Base-by-base conservation (phyloP, 2,888 invertebrate genomes). In the Lysandra coridon region DNA sequence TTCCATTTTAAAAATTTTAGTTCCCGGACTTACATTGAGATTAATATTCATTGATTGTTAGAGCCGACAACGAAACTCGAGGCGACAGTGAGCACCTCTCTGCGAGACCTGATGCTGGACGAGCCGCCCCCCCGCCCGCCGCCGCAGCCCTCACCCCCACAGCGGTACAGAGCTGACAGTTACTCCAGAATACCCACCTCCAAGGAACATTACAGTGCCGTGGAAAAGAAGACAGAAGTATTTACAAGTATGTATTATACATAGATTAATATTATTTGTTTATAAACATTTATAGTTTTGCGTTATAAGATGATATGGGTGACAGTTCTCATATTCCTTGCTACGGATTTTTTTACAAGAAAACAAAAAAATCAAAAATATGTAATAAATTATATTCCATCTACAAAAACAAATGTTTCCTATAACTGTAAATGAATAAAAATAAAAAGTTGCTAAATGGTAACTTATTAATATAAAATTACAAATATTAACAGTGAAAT, bases 181-280 rank as follows among this genome's bases (percentile, higher is more conserved):
- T 87, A 86, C 85, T 92, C 93, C 1, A 87, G 92, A 57, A 92
- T 92, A 82, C 92, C 92, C 78, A 92, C 91, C 76, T 60, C 79
- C 87, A 90, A 91, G 81, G 91, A 91, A 81, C 88, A 90, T 81
- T 90, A 90, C 79, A 80, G 83, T 3, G 82, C 85, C 0, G 33
- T 86, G 1, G 92, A 92, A 1, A 92, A 91, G 83, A 91, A 91
- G 84, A 73, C 86, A 0, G 92, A 91, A 49, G 76, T 84, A 1
- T 88, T 88, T 74, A 79, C 90, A 75, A 85, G 92, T 92, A 82
- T 87, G 82, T 81, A 7, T 57, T 10, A 40, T 64, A 17, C 40
- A 40, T 40, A 78, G 23, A 40, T 44, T 7, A 3, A 69, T 17
- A 57, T 17, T 49, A 33, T 23, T 33, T 12, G 69, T 3, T 69